phyloP scores from a whole-genome alignment of 2,797 vertebrate genomes.

The Gastrophryne carolinensis region DNA sequence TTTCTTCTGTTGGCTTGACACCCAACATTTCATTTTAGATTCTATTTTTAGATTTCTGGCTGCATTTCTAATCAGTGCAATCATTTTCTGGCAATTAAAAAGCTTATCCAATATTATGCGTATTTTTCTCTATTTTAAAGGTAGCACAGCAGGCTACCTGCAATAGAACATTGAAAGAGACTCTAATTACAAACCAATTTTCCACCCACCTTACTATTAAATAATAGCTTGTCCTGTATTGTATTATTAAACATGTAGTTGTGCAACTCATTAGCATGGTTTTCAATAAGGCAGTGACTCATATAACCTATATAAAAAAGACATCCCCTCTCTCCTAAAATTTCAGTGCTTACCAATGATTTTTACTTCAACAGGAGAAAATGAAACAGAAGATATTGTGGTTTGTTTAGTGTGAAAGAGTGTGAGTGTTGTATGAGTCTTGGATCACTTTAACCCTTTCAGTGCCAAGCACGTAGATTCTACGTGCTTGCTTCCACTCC shows the following conservation, averaged over 20 bases:
- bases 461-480: no score
- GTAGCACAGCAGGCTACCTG: background rate
- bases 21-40: constrained; percentile 30
- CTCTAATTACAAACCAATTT: background rate
- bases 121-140: background rate
- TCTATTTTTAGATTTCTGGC: constrained; percentile 15
- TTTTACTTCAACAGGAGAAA: no score
- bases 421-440: no score
- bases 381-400: no score
- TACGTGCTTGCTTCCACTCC: no score
- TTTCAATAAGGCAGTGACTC: no score
- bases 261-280: no score
- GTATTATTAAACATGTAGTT: background rate
- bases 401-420: no score
- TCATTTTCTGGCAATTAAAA: constrained; percentile 11
- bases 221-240: background rate
- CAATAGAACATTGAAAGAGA: background rate
- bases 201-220: background rate
- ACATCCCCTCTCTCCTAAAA: no score
- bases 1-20: constrained; percentile 40
- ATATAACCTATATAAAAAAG: no score
- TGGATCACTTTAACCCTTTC: no score
- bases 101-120: constrained; percentile 2
- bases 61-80: constrained; percentile 26
- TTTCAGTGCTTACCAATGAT: no score